Evolutionary conservation across 2,888 invertebrate species (phyloP), one percentile per base, ranked within the genome.

Genomic region (Vanessa cardui): DNA sequence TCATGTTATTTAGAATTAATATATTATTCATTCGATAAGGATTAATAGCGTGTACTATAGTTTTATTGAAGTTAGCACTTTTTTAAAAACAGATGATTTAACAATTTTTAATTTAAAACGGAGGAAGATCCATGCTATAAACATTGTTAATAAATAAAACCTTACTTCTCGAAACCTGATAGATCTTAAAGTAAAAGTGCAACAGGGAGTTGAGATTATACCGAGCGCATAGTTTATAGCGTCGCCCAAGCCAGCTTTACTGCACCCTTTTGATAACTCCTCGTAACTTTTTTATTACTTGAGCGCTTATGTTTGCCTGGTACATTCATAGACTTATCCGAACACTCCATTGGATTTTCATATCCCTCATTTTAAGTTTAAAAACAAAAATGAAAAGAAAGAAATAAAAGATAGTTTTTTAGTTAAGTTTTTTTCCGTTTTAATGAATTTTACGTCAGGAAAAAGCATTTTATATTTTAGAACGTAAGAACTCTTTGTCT

Each of bases 251-350:
- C 78, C 79, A 79, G 78, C 77, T 87, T 87, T 86, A 84, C 79
- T 81, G 82, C 83, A 82, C 83, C 85, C 86, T 84, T 86, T 88
- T 87, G 87, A 87, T 88, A 86, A 86, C 85, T 86, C 81, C 82
- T 87, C 86, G 85, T 87, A 86, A 87, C 83, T 82, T 84, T 87
- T 88, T 88, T 88, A 88, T 83, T 83, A 82, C 80, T 77, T 79
- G 80, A 83, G 82, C 80, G 83, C 83, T 85, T 83, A 86, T 86
- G 83, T 73, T 77, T 77, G 81, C 85, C 84, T 86, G 84, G 86
- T 84, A 83, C 84, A 62, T 47, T 61, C 47, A 63, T 63, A 62
- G 62, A 58, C 66, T 62, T 58, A 50, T 62, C 31, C 58, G 16
- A 44, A 44, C 39, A 45, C 59, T 46, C 26, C 58, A 45, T 44